phyloP scores from a whole-genome alignment of 2,113 vertebrate genomes.

The Xyrauchen texanus region DNA sequence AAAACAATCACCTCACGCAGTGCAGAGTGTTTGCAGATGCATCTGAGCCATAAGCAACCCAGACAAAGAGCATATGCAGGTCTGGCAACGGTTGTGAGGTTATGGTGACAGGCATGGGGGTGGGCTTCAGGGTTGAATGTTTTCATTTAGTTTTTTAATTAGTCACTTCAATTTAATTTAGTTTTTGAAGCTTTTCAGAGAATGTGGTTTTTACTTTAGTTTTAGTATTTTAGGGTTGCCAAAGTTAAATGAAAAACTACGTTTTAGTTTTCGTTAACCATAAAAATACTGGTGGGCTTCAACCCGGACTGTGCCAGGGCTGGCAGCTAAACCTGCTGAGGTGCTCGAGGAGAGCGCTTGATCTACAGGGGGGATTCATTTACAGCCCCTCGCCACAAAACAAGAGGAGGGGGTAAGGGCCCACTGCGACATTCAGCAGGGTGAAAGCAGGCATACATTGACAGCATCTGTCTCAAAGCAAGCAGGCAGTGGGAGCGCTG shows the following conservation, averaged over 20 bases:
- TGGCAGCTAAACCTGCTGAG: conserved; percentile 58
- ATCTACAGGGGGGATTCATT: conserved; percentile 24
- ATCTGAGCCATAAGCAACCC: conserved; percentile 63
- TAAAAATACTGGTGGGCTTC: conserved; percentile 19
- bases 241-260: too few relatives aligned
- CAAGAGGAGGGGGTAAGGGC: conserved; percentile 29
- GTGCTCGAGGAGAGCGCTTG: conserved; percentile 10
- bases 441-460: conserved; percentile 46
- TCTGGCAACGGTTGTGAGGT: conserved; percentile 56
- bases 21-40: conserved; percentile 60
- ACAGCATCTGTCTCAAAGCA: conserved; percentile 52
- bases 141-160: too few relatives aligned
- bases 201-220: too few relatives aligned
- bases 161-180: too few relatives aligned
- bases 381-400: neutral
- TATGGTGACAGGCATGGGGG: neutral
- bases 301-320: conserved; percentile 57
- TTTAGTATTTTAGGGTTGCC: too few relatives aligned
- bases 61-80: conserved; percentile 70
- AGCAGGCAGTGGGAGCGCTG: conserved; percentile 36
- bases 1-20: conserved; percentile 62
- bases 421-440: conserved; percentile 40
- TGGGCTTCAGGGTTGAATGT: conserved; percentile 9
- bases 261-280: too few relatives aligned
- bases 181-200: too few relatives aligned